Evolutionary conservation across 2,113 vertebrate species (phyloP).

Genomic region (Laticauda laticaudata): DNA sequence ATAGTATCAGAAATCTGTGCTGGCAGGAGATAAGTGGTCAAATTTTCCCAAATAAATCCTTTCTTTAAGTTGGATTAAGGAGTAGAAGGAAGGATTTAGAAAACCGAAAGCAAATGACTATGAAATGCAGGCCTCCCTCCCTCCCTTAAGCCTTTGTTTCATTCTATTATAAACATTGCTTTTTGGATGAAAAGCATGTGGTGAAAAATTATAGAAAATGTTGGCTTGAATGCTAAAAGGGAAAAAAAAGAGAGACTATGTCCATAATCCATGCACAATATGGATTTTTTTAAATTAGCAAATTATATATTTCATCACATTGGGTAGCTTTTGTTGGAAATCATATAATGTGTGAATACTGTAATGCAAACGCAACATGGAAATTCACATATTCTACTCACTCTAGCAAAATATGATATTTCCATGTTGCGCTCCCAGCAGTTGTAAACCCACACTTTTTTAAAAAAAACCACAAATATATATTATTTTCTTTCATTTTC

Average conservation of each 20-base stretch:
- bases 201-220: constrained; percentile 1
- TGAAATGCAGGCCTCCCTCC: neutral
- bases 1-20: neutral
- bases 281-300: neutral
- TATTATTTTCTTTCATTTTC: constrained; percentile 25
- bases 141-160: neutral
- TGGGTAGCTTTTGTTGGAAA: constrained; percentile 19
- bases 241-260: neutral
- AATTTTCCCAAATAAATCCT: neutral
- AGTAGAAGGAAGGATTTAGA: neutral
- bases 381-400: constrained; percentile 8
- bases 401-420: constrained; percentile 7
- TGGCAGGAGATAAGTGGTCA: neutral
- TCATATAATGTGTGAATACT: constrained; percentile 23
- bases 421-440: constrained; percentile 6
- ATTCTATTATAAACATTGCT: neutral
- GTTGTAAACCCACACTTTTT: neutral
- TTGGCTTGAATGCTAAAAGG: neutral
- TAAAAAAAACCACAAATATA: neutral
- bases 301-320: constrained; percentile 22
- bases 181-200: neutral
- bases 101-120: neutral
- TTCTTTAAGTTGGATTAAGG: neutral
- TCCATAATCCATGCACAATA: constrained; percentile 13
- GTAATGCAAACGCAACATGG: constrained; percentile 22